phyloP scores from a whole-genome alignment of 2,888 invertebrate species.

The Agrilus biguttatus region DNA sequence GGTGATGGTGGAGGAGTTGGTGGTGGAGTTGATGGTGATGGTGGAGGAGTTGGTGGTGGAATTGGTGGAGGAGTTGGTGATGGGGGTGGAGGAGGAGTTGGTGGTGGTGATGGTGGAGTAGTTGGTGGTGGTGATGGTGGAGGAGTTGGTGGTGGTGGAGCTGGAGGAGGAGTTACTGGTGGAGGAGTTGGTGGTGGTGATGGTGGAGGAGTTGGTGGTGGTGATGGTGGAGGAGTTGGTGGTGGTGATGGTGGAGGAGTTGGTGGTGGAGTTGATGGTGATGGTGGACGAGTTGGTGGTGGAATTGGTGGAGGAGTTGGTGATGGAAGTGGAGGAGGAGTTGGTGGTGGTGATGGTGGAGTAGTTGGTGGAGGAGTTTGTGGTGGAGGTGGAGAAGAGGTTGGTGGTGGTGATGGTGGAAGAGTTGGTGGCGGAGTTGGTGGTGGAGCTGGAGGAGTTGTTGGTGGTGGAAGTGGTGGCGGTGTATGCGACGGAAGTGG shows the following conservation, averaged over 20 bases:
- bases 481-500: no score
- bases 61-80: constrained; percentile 15
- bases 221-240: no score
- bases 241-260: no score
- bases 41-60: constrained; percentile 6
- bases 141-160: no score
- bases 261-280: constrained; percentile 8
- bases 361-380: constrained; percentile 4
- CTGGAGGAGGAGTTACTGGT: no score
- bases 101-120: no score
- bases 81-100: constrained; percentile 9
- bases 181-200: no score
- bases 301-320: constrained; percentile 5
- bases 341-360: constrained; percentile 4
- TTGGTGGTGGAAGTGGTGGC: no score
- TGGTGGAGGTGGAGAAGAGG: constrained; percentile 3
- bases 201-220: no score
- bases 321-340: constrained; percentile 1
- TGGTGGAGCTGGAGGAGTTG: no score
- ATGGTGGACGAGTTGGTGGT: constrained; percentile 6
- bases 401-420: constrained; percentile 5
- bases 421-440: constrained; percentile 4
- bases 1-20: constrained; percentile 11
- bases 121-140: no score
- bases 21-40: constrained; percentile 4